Evolutionary conservation across 2,888 invertebrate genomes (phyloP).

Genomic region (Venusia cambrica): DNA sequence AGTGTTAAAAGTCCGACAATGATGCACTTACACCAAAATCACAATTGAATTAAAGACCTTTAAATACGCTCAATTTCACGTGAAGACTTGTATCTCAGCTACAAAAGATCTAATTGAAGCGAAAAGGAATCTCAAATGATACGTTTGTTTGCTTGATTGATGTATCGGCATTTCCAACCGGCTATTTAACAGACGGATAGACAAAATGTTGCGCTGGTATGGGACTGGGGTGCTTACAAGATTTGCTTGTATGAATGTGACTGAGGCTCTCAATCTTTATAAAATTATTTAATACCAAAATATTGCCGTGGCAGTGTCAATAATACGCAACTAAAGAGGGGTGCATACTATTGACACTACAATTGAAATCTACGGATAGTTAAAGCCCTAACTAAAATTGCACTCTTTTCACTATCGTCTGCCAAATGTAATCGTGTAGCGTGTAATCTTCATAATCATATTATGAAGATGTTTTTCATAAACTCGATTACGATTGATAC

Average conservation of each 20-base stretch:
- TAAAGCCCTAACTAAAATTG: no score
- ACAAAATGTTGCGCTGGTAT: constrained; percentile 68
- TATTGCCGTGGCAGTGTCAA: no score
- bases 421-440: no score
- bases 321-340: no score
- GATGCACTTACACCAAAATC: constrained; percentile 47
- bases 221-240: constrained; percentile 62
- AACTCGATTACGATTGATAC: no score
- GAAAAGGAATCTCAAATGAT: constrained; percentile 67
- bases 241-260: constrained; percentile 42
- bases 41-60: constrained; percentile 21
- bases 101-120: constrained; percentile 79
- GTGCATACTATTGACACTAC: no score
- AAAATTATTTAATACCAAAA: no score
- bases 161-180: constrained; percentile 72
- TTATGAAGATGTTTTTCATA: no score
- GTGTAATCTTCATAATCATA: no score
- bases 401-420: no score
- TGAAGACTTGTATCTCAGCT: constrained; percentile 53
- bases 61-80: constrained; percentile 58
- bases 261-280: constrained; percentile 50
- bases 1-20: constrained; percentile 37
- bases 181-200: constrained; percentile 78
- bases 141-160: constrained; percentile 72
- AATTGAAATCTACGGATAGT: no score